Evolutionary conservation across 1,140 invertebrate species (phyloP).

Genomic region (Nylanderia fulva): DNA sequence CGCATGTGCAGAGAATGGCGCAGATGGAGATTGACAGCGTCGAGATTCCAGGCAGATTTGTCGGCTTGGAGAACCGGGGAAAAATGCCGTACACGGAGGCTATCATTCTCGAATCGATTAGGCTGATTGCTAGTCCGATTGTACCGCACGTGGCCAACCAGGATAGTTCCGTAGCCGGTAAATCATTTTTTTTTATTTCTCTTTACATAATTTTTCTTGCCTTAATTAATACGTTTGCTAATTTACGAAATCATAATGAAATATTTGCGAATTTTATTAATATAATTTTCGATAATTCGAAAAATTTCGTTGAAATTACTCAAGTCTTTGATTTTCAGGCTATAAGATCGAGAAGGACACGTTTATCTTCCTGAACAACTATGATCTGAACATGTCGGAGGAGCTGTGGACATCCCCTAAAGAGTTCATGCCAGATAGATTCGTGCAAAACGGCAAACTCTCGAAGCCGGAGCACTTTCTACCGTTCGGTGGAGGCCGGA

Average conservation of each 20-base stretch:
- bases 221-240: neutral
- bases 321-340: constrained; percentile 78
- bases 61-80: constrained; percentile 89
- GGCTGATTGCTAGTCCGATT: constrained; percentile 94
- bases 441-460: constrained; percentile 88
- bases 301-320: neutral
- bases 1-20: constrained; percentile 88
- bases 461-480: constrained; percentile 90
- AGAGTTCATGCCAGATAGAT: constrained; percentile 89
- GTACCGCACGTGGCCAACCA: constrained; percentile 95
- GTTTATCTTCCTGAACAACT: constrained; percentile 95
- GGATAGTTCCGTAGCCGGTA: constrained; percentile 90
- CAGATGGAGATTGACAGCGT: constrained; percentile 90
- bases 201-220: constrained; percentile 13
- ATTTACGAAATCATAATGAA: neutral
- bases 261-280: neutral
- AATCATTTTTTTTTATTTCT: constrained; percentile 41
- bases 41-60: constrained; percentile 82
- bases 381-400: constrained; percentile 92
- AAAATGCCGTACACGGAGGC: constrained; percentile 94
- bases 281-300: neutral
- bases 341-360: constrained; percentile 92
- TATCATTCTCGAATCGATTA: constrained; percentile 91
- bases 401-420: constrained; percentile 88
- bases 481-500: constrained; percentile 94